These are phyloP conservation scores for Erebia aethiops DNA, from an alignment of 2,888 invertebrate species.

Conservation along the genomic window DNA sequence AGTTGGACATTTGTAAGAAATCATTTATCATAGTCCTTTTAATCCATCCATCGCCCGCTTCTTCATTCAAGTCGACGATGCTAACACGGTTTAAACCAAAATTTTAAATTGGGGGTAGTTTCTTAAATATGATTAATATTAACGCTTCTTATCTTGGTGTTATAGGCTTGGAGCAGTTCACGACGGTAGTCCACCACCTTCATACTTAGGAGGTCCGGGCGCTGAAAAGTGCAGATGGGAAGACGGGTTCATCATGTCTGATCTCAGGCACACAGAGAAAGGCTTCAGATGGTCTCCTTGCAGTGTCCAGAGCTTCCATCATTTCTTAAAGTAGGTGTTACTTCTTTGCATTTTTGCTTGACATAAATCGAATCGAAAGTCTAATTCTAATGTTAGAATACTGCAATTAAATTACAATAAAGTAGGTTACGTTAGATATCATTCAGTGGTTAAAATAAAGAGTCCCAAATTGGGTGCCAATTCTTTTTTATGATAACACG, in stretches of 20 bases:
- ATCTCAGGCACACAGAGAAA: conserved; percentile 95
- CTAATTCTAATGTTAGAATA: too few relatives aligned
- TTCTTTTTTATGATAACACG: neutral
- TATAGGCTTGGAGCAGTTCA: conserved; percentile 96
- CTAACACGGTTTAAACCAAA: neutral
- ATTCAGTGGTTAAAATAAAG: neutral
- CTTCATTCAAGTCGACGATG: neutral
- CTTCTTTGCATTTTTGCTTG: neutral
- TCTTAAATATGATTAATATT: neutral
- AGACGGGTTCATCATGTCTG: conserved; percentile 98
- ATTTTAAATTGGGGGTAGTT: neutral
- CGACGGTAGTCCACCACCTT: conserved; percentile 97
- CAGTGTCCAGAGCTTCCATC: conserved; percentile 96
- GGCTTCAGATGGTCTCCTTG: conserved; percentile 98
- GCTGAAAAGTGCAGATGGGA: conserved; percentile 98
- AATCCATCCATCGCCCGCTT: neutral
- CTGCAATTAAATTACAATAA: neutral
- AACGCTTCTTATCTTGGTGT: conserved; percentile 10
- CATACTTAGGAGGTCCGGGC: conserved; percentile 96
- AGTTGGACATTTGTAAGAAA: conserved; percentile 96
- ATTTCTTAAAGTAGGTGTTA: conserved; percentile 93
- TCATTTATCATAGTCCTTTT: neutral
- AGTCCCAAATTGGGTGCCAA: conserved; percentile 5
- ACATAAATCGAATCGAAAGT: neutral
- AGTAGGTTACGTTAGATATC: neutral